Evolutionary conservation across 2,797 vertebrate species (phyloP), one percentile per base, ranked within the genome.

Genomic region (Catharus ustulatus): DNA sequence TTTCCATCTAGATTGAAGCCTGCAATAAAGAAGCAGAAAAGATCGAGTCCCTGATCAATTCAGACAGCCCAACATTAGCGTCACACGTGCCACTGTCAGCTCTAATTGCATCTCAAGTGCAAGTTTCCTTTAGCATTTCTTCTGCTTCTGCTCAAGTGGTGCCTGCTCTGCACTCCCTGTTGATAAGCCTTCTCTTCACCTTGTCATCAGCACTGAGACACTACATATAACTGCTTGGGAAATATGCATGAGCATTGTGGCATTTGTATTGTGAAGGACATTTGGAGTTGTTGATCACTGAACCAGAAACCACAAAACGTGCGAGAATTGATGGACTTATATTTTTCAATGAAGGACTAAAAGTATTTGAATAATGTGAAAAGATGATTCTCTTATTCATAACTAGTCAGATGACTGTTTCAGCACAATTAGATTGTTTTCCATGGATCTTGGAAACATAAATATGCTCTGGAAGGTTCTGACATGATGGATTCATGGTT

Each of bases 21-120:
- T 99, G 99, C 98, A 99, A 98, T 94, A 99, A 99, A 96, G 99
- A 99, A 95, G 99, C 99, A 2, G 99, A 99, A 97, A 99, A 99
- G 98, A 99, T 99, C 1, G 98, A 99, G 89, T 98, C 99, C 6
- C 98, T 99, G 93, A 99, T 99, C 95, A 99, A 99, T 96, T 99
- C 99, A 0, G 99, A 98, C 97, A 99, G 99, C 83, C 99, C 99
- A 21, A 99, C 99, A 0, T 97, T 99, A 93, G 98, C 98, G 0
- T 99, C 99, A 32, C 99, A 99, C 0, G 98, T 99, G 8, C 99
- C 99, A 0, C 98, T 99, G 24, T 99, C 99, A 4, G 99, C 99
- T 73, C 99, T 99, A 83, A 98, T 99, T 76, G 97, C 97, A 51
- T 99, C 99, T 11, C 98, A 99, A 93, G 98, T 98, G 49, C 98